Evolutionary conservation across 2,113 vertebrate species (phyloP).

Genomic region (Cochlearius cochlearius): DNA sequence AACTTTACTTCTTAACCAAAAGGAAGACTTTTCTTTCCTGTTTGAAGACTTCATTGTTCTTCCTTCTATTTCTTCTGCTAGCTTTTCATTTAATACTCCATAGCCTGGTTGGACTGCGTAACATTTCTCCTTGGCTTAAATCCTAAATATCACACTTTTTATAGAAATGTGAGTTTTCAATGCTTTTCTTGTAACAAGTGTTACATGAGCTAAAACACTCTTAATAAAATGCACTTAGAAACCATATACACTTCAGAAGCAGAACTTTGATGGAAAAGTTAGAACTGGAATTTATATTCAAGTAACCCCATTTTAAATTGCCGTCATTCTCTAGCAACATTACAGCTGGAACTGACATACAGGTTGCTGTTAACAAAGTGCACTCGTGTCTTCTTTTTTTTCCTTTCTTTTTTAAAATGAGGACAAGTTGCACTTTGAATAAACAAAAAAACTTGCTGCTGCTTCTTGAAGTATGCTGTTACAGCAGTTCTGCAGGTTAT

Average conservation of each 20-base stretch:
- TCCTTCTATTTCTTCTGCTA: neutral
- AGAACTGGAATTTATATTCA: neutral
- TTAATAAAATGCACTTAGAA: neutral
- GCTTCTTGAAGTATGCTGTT: neutral
- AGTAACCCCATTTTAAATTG: neutral
- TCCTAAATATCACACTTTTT: slow-evolving; percentile 12
- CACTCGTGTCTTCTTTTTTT: neutral
- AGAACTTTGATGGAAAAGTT: neutral
- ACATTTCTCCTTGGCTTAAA: slow-evolving; percentile 18
- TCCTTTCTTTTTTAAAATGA: neutral
- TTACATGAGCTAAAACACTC: slow-evolving; percentile 15
- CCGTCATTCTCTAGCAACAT: neutral
- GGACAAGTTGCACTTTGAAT: neutral
- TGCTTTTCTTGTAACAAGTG: slow-evolving; percentile 14
- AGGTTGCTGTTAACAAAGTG: neutral
- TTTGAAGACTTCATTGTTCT: neutral
- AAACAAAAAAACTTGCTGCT: neutral
- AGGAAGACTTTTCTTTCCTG: neutral
- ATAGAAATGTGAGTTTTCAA: neutral
- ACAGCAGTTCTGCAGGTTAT: neutral
- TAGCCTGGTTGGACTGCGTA: neutral
- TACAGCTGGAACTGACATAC: neutral
- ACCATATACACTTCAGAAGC: neutral
- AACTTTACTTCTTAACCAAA: neutral
- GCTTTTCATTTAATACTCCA: neutral